Evolutionary conservation across 1,140 invertebrate species (phyloP).

Genomic region (Platyscapa corneri): DNA sequence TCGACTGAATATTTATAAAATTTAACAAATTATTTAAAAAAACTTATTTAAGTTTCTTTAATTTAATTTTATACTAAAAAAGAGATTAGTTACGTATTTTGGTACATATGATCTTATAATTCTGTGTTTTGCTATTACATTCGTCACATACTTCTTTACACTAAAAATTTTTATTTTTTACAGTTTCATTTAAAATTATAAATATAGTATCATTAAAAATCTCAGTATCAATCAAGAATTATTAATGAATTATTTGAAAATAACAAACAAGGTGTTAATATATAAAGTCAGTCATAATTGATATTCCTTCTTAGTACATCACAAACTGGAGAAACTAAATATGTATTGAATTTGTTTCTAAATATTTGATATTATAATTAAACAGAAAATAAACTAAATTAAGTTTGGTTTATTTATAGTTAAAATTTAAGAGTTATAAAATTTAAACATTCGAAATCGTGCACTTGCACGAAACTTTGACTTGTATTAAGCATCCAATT

Average conservation of each 20-base stretch:
- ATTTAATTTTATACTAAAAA: neutral
- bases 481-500: neutral
- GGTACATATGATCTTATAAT: neutral
- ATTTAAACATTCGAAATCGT: neutral
- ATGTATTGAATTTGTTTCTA: conserved; percentile 21
- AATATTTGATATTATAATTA: neutral
- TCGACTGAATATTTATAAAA: conserved; percentile 27
- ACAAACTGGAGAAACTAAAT: neutral
- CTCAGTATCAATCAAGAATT: neutral
- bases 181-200: neutral
- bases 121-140: neutral
- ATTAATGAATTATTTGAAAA: neutral
- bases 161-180: no score
- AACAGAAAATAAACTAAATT: neutral
- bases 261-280: neutral
- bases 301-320: neutral
- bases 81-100: neutral
- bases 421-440: neutral
- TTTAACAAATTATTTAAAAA: neutral
- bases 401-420: neutral
- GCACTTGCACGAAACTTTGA: neutral
- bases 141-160: neutral
- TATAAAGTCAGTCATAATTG: neutral
- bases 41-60: neutral
- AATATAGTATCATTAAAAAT: neutral